Evolutionary conservation across 2,888 invertebrate species (phyloP).

Genomic region (Acrobasis suavella): DNA sequence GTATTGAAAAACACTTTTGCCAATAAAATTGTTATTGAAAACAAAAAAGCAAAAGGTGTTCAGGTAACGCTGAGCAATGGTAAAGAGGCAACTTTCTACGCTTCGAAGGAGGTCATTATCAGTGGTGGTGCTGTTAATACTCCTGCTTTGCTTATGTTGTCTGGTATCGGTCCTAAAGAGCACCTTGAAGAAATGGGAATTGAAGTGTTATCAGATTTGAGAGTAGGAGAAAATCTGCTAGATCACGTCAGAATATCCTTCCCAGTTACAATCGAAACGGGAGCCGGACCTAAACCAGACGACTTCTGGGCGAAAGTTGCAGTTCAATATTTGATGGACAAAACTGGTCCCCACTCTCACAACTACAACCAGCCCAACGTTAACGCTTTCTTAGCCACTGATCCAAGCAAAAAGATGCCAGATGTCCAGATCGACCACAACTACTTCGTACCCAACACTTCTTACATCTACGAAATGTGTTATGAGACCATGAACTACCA

Average conservation of each 20-base stretch:
- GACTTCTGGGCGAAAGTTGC: slow-evolving; percentile 62
- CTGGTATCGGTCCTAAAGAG: slow-evolving; percentile 64
- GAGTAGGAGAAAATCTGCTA: slow-evolving; percentile 74
- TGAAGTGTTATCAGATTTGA: slow-evolving; percentile 54
- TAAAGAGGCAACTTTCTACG: slow-evolving; percentile 48
- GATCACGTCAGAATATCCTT: slow-evolving; percentile 74
- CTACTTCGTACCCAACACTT: slow-evolving; percentile 66
- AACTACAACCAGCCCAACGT: slow-evolving; percentile 72
- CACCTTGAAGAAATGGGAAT: slow-evolving; percentile 55
- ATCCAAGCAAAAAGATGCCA: slow-evolving; percentile 54
- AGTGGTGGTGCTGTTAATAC: slow-evolving; percentile 69
- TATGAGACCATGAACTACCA: slow-evolving; percentile 54
- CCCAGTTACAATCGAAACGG: slow-evolving; percentile 61
- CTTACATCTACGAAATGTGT: slow-evolving; percentile 60
- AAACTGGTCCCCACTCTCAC: slow-evolving; percentile 64
- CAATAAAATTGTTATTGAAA: slow-evolving; percentile 48
- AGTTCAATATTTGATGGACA: slow-evolving; percentile 64
- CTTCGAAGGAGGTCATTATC: slow-evolving; percentile 62
- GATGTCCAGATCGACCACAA: slow-evolving; percentile 75
- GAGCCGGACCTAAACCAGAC: slow-evolving; percentile 53
- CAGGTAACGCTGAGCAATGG: slow-evolving; percentile 50
- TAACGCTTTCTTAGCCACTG: slow-evolving; percentile 67
- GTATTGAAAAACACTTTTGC: slow-evolving; percentile 61
- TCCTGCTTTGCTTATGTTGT: slow-evolving; percentile 63
- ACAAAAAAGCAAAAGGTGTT: slow-evolving; percentile 54